Evolutionary conservation across 2,888 invertebrate species (phyloP).

Genomic region (Cephus nigrinus): DNA sequence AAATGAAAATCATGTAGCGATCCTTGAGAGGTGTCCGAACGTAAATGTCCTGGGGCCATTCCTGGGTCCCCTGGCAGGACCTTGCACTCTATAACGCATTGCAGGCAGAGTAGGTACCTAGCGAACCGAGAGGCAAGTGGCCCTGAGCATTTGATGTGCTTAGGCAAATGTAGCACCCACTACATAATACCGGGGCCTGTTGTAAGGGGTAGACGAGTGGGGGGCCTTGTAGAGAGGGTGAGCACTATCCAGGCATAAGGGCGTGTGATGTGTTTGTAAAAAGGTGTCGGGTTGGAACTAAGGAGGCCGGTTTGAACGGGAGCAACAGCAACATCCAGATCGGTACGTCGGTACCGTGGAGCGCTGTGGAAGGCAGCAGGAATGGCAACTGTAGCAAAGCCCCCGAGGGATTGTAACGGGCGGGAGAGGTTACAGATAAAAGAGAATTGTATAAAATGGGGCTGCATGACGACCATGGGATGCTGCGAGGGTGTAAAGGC

Average conservation of each 20-base stretch:
- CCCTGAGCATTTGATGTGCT: slow-evolving; percentile 57
- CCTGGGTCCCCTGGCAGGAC: slow-evolving; percentile 1
- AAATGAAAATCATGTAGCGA: too few relatives aligned
- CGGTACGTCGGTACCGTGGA: too few relatives aligned
- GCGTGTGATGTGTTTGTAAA: slow-evolving; percentile 66
- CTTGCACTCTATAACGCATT: neutral
- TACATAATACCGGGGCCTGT: slow-evolving; percentile 30
- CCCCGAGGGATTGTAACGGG: slow-evolving; percentile 60
- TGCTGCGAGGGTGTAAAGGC: slow-evolving; percentile 25
- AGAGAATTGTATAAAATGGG: slow-evolving; percentile 65
- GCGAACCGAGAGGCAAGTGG: slow-evolving; percentile 47
- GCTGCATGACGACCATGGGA: slow-evolving; percentile 40
- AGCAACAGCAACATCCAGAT: too few relatives aligned
- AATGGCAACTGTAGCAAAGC: too few relatives aligned
- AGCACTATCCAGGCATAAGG: slow-evolving; percentile 43
- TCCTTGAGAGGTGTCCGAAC: neutral
- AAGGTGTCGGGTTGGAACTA: slow-evolving; percentile 66
- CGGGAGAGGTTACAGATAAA: slow-evolving; percentile 61
- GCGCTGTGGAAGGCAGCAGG: too few relatives aligned
- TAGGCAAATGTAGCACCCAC: slow-evolving; percentile 63
- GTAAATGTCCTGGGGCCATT: neutral
- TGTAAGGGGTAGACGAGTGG: slow-evolving; percentile 25
- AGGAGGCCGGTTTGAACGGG: slow-evolving; percentile 46
- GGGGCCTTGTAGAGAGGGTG: slow-evolving; percentile 17
- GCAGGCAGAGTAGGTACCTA: slow-evolving; percentile 43